Percentiles rank a stretch among this genome's conserved stretches.
phyloP scores from a whole-genome alignment of 2,797 vertebrate species.

The Euphonia xanthogaster region DNA sequence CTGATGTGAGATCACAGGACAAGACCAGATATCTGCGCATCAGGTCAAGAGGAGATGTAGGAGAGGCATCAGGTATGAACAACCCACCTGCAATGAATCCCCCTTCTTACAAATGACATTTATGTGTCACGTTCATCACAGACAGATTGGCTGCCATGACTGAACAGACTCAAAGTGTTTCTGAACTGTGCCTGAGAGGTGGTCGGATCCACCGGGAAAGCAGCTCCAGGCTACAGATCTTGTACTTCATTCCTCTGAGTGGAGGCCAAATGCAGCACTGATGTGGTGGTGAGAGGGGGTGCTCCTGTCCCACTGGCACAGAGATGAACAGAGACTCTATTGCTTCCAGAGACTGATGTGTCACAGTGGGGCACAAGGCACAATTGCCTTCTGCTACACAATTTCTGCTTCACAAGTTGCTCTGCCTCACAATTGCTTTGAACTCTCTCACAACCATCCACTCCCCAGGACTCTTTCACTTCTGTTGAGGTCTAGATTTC shows the following conservation, averaged over 20 bases:
- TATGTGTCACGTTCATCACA: background rate
- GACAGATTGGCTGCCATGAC: background rate
- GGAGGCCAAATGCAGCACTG: background rate
- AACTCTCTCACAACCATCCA: background rate
- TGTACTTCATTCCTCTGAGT: background rate
- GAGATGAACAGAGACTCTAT: background rate
- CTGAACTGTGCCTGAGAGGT: background rate
- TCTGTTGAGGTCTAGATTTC: background rate
- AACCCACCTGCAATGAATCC: background rate
- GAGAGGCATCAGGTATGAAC: constrained; percentile 58
- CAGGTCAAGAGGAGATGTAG: constrained; percentile 62
- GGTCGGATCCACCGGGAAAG: background rate
- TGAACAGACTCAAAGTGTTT: background rate
- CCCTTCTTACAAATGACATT: background rate
- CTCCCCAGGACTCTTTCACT: background rate
- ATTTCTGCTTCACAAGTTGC: background rate
- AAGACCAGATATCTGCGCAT: constrained; percentile 46
- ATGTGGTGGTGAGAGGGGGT: background rate
- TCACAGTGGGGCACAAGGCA: background rate
- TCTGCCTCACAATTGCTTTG: background rate
- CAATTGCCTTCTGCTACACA: background rate
- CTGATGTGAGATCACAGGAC: constrained; percentile 57
- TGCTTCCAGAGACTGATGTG: background rate
- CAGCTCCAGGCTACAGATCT: background rate
- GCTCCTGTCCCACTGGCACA: background rate